Evolutionary conservation across 2,888 invertebrate genomes (phyloP), one percentile per base, ranked within the genome.

Genomic region (Scaptomyza flava): DNA sequence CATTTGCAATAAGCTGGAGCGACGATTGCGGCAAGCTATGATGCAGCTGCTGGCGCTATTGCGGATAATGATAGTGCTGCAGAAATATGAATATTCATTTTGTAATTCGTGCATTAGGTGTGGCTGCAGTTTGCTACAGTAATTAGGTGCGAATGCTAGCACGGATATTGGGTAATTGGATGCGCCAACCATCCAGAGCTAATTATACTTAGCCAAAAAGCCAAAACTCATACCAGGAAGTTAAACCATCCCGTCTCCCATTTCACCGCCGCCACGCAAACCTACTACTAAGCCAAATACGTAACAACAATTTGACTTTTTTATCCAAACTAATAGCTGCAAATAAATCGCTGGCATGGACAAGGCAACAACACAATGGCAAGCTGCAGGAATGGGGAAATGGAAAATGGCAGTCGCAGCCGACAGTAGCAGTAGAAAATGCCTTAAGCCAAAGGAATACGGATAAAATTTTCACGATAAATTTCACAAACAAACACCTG

Each of bases 401-500:
- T 23, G 41, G 8, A 31, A 20, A 6, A 6, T n/a, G 7, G 7
- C 7, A n/a, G 27, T 4, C 23, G 2, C 1, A 17, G 17, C 23
- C n/a, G 23, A 31, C 30, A 27, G 6, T 2, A 38, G n/a, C 56
- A 6, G 36, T 36, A n/a, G 64, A 45, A 57, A 74, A 62, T 42
- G 82, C 85, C 86, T 70, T 79, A 88, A 85, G 84, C 89, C 81
- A 72, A 60, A 71, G 67, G 68, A 83, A 78, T 78, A 81, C 77
- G 78, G 78, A 81, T 69, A 82, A 76, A 80, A 86, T 88, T 88
- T 89, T 80, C 82, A 80, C 79, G 77, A 77, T 80, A 87, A 88
- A 82, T 88, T 88, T 85, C 89, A 77, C 87, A 86, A 81, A 76
- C 81, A 86, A 87, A 87, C 88, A 87, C 87, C 89, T 87, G 88